These are phyloP conservation scores for Sula dactylatra DNA, from an alignment of 2,113 vertebrate species.

Conservation along the genomic window DNA sequence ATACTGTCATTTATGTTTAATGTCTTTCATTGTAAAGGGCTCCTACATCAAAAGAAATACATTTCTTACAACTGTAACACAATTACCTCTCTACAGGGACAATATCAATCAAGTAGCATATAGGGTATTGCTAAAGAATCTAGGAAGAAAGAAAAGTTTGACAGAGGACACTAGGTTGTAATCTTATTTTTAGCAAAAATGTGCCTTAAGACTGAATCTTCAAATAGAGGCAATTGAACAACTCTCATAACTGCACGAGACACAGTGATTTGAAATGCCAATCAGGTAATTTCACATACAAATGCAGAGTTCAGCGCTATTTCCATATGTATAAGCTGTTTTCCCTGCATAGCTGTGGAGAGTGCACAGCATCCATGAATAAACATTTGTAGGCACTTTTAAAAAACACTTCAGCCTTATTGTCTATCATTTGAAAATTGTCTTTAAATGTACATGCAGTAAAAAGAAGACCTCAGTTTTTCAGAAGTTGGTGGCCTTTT, in stretches of 20 bases:
- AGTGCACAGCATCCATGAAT: conserved; percentile 15
- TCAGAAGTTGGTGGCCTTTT: not conserved
- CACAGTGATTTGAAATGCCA: conserved; percentile 57
- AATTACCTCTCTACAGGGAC: not conserved
- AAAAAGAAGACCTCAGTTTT: not conserved
- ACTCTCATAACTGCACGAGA: not conserved
- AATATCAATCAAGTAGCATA: not conserved
- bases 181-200: conserved; percentile 20
- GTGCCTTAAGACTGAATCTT: not conserved
- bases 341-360: conserved; percentile 7
- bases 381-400: conserved; percentile 38
- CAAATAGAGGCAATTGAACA: conserved; percentile 4
- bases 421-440: conserved; percentile 30
- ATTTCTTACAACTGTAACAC: not conserved
- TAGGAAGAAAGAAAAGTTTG: conserved; percentile 11
- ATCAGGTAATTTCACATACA: conserved; percentile 45
- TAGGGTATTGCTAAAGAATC: not conserved
- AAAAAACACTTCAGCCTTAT: conserved; percentile 6
- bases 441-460: not conserved
- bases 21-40: not conserved
- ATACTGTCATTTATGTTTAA: conserved; percentile 25
- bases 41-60: not conserved
- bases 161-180: not conserved
- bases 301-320: conserved; percentile 28
- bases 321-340: conserved; percentile 56